These are phyloP conservation scores for Muscicapa adusta DNA, from an alignment of 2,113 vertebrate species.

Conservation along the genomic window DNA sequence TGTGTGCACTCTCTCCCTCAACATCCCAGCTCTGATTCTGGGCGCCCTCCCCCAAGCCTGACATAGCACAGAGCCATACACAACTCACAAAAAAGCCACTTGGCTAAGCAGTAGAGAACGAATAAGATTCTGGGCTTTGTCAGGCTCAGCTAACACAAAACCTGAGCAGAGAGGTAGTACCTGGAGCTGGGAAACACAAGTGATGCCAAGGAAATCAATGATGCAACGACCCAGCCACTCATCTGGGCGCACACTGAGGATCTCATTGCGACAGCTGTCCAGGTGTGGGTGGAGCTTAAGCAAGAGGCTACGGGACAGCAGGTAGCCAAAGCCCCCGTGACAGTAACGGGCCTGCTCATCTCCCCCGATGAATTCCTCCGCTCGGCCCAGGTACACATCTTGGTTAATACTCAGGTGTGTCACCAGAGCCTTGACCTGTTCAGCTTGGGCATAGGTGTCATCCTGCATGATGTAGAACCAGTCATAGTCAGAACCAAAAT, in stretches of 20 bases:
- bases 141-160: not conserved
- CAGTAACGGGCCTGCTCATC: slow-evolving; percentile 91
- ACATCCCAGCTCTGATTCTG: not conserved
- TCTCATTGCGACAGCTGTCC: slow-evolving; percentile 92
- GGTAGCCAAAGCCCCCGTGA: slow-evolving; percentile 92
- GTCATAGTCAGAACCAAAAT: slow-evolving; percentile 89
- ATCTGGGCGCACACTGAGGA: slow-evolving; percentile 91
- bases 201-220: slow-evolving; percentile 89
- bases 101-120: not conserved
- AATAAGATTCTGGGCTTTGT: not conserved
- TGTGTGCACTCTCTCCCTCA: not conserved
- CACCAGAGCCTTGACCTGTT: slow-evolving; percentile 83
- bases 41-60: rapidly evolving
- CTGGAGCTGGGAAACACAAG: slow-evolving; percentile 88
- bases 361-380: slow-evolving; percentile 92
- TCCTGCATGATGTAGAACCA: slow-evolving; percentile 97
- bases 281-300: slow-evolving; percentile 85
- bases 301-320: slow-evolving; percentile 90
- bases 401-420: slow-evolving; percentile 89
- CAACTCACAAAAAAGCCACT: not conserved
- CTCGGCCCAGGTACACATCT: slow-evolving; percentile 89
- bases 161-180: slow-evolving; percentile 60
- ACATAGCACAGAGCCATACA: not conserved
- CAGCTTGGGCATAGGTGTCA: slow-evolving; percentile 89
- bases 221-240: slow-evolving; percentile 98